A percentile compares a stretch with the other conserved stretches of the same genome.
Conservation (phyloP, 2,113 vertebrate species). For the Aythya baeri region DNA sequence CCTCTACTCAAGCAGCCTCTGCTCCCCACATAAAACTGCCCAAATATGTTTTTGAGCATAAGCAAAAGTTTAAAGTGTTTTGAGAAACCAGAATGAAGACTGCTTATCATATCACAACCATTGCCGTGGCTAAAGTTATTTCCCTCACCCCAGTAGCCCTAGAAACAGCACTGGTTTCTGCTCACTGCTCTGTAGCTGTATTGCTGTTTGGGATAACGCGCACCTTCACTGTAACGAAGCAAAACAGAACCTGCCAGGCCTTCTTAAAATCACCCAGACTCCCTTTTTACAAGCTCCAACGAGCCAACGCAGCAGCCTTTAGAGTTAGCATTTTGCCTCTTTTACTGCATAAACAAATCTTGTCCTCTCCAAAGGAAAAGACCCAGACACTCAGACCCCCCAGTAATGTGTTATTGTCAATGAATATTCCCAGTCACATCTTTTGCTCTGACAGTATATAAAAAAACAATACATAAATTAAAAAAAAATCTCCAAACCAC, state of each 20-base stretch:
- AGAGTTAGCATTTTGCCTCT: background rate
- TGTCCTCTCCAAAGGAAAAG: rapidly evolving
- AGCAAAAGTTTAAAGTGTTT: background rate
- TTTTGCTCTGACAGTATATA: rapidly evolving
- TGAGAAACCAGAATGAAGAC: background rate
- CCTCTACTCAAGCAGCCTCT: background rate
- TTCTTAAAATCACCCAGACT: background rate
- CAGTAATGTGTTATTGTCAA: rapidly evolving
- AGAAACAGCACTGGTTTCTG: rapidly evolving
- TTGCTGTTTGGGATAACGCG: rapidly evolving
- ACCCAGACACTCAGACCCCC: rapidly evolving
- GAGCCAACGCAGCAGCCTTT: background rate
- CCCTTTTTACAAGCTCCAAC: rapidly evolving
- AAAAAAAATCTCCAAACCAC: rapidly evolving
- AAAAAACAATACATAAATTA: background rate
- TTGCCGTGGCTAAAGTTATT: rapidly evolving
- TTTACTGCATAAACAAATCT: rapidly evolving
- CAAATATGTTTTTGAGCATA: rapidly evolving
- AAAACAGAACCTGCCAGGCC: background rate
- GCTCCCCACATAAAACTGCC: background rate
- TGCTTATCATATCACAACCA: background rate
- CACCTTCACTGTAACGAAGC: background rate
- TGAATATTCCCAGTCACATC: rapidly evolving
- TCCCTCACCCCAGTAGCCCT: background rate
- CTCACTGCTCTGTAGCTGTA: background rate